Conservation (phyloP, 2,113 vertebrate species). For the Corvus moneduloides region DNA sequence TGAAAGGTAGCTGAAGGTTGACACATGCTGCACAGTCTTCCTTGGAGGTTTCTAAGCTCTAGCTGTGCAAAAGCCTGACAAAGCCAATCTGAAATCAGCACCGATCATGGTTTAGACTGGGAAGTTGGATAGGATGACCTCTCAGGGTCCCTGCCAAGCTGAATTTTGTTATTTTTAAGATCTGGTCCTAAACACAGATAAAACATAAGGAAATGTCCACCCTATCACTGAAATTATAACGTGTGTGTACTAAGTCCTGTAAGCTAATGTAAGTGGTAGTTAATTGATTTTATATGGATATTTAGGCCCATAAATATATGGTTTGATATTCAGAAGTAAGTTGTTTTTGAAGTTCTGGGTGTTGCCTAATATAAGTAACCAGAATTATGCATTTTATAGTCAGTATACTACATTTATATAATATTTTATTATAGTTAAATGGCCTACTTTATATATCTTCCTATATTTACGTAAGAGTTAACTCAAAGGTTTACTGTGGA, state of each 20-base stretch:
- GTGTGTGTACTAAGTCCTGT: not conserved
- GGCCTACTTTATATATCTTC: not conserved
- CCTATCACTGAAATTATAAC: not conserved
- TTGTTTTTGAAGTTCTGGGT: not conserved
- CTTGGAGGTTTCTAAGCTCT: not conserved
- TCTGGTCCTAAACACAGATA: not conserved
- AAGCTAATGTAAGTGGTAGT: not conserved
- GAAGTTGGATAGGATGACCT: not conserved
- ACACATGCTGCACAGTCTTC: not conserved
- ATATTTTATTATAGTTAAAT: not conserved
- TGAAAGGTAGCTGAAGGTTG: not conserved
- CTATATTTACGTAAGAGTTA: not conserved
- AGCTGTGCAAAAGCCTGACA: not conserved
- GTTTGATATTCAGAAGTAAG: not conserved
- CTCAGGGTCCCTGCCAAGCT: not conserved
- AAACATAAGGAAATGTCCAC: not conserved
- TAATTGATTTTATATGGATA: not conserved
- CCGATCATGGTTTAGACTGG: not conserved
- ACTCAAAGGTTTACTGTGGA: not conserved
- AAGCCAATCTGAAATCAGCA: not conserved
- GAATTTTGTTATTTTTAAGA: not conserved
- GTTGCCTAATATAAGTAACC: not conserved
- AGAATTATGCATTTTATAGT: not conserved
- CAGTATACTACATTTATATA: not conserved
- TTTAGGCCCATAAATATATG: not conserved